A percentile compares a stretch with the other conserved stretches of the same genome.
phyloP scores from a whole-genome alignment of 2,113 vertebrate species.

The Prolemur simus region DNA sequence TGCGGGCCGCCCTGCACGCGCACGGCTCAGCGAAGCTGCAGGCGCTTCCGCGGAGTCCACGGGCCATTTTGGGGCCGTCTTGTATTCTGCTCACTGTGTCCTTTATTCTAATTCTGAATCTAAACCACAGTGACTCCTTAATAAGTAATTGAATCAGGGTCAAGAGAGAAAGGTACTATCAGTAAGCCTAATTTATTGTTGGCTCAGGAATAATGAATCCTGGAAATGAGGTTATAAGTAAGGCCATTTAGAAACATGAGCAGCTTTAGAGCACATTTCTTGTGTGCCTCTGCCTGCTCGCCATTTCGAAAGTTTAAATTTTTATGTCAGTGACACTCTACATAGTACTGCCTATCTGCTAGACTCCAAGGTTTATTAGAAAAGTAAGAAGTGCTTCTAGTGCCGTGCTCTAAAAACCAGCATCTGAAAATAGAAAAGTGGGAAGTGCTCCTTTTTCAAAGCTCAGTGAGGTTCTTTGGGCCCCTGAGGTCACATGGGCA shows the following conservation, averaged over 20 bases:
- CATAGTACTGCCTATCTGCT: neutral
- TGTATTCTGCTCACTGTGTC: neutral
- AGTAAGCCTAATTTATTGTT: constrained; percentile 33
- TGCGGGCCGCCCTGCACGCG: neutral
- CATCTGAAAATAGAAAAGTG: neutral
- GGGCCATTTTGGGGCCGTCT: neutral
- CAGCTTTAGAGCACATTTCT: neutral
- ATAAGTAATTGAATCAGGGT: constrained; percentile 47
- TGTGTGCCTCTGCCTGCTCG: neutral
- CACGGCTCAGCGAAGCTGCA: neutral
- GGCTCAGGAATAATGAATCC: constrained; percentile 50
- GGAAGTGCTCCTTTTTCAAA: neutral
- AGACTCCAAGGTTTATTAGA: neutral
- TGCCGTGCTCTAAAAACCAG: neutral
- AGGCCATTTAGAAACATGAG: neutral
- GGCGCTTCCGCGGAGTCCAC: neutral
- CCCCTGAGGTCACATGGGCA: neutral
- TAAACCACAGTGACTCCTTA: neutral
- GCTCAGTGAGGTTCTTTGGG: neutral
- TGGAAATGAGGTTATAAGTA: constrained; percentile 50
- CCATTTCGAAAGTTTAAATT: constrained; percentile 5
- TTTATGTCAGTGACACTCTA: neutral
- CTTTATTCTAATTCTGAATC: constrained; percentile 43
- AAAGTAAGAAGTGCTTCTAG: neutral
- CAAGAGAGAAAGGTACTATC: constrained; percentile 15